phyloP scores from a whole-genome alignment of 2,113 vertebrate genomes.

The Neogobius melanostomus region DNA sequence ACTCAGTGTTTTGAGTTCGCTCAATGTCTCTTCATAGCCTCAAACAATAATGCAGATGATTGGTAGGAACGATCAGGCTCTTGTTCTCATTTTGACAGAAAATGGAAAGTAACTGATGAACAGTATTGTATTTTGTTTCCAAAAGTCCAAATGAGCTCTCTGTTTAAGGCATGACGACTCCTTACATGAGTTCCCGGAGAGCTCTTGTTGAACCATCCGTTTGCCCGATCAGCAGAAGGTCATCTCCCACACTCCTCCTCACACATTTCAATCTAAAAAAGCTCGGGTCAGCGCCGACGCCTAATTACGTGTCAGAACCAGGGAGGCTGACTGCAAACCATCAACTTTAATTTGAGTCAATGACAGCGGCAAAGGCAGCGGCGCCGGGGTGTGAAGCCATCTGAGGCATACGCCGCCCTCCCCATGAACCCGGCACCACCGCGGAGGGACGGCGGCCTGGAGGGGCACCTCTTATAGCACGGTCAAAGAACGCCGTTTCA shows the following conservation, averaged over 20 bases:
- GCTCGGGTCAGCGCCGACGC: conserved; percentile 8
- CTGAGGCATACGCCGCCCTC: conserved; percentile 28
- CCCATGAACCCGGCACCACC: conserved; percentile 49
- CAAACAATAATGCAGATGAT: no score
- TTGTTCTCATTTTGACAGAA: no score
- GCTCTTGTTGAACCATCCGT: not conserved
- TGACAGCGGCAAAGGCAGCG: not conserved
- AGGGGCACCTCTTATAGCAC: conserved; percentile 51
- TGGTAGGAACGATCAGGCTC: no score
- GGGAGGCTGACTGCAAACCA: conserved; percentile 1
- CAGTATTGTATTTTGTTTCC: no score
- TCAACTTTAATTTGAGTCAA: conserved; percentile 10
- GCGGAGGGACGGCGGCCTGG: conserved; percentile 34
- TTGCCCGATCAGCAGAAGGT: not conserved
- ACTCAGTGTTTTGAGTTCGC: no score
- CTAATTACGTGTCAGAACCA: not conserved
- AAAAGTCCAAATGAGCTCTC: not conserved
- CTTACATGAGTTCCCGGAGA: not conserved
- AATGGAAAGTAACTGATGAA: no score
- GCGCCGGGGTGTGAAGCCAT: conserved; percentile 1
- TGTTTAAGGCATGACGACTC: not conserved
- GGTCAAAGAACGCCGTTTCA: conserved; percentile 13
- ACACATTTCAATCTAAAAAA: conserved; percentile 2
- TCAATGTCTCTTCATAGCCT: no score
- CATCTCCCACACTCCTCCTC: no score